These are phyloP conservation scores for Trissolcus japonicus DNA, from an alignment of 2,888 invertebrate genomes.

Conservation along the genomic window DNA sequence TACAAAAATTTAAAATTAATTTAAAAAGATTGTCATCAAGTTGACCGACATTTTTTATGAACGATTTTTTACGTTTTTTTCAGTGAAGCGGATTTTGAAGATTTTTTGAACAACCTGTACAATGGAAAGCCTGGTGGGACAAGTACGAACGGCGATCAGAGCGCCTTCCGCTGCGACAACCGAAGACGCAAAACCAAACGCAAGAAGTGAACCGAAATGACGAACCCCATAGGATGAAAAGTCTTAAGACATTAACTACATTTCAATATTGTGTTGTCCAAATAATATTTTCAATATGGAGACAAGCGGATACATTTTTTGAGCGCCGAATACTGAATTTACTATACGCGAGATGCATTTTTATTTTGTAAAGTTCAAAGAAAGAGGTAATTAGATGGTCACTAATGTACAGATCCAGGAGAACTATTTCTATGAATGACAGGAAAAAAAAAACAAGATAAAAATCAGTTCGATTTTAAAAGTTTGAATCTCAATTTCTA, in stretches of 20 bases:
- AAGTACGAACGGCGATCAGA: slow-evolving; percentile 70
- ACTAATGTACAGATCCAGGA: slow-evolving; percentile 31
- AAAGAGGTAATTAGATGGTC: neutral
- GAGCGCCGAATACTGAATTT: slow-evolving; percentile 37
- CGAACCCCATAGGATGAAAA: slow-evolving; percentile 2
- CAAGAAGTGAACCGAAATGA: slow-evolving; percentile 66
- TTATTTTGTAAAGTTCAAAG: slow-evolving; percentile 45
- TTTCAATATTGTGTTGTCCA: slow-evolving; percentile 61
- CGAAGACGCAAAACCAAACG: slow-evolving; percentile 73
- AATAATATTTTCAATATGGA: slow-evolving; percentile 28
- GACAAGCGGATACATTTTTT: slow-evolving; percentile 10
- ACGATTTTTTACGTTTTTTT: slow-evolving; percentile 8
- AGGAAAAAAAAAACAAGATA: neutral
- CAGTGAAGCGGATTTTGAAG: slow-evolving; percentile 87
- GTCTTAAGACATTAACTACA: slow-evolving; percentile 58
- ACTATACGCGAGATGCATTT: slow-evolving; percentile 43
- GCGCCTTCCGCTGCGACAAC: slow-evolving; percentile 64
- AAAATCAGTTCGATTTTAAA: slow-evolving; percentile 29
- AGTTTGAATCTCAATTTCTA: slow-evolving; percentile 52
- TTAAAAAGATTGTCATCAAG: neutral
- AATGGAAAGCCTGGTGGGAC: slow-evolving; percentile 78
- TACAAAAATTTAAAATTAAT: neutral
- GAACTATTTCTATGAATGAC: slow-evolving; percentile 36
- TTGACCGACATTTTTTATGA: neutral
- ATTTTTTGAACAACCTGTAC: slow-evolving; percentile 88